Conservation (phyloP, 2,797 vertebrate species). For the Novumbra hubbsi region DNA sequence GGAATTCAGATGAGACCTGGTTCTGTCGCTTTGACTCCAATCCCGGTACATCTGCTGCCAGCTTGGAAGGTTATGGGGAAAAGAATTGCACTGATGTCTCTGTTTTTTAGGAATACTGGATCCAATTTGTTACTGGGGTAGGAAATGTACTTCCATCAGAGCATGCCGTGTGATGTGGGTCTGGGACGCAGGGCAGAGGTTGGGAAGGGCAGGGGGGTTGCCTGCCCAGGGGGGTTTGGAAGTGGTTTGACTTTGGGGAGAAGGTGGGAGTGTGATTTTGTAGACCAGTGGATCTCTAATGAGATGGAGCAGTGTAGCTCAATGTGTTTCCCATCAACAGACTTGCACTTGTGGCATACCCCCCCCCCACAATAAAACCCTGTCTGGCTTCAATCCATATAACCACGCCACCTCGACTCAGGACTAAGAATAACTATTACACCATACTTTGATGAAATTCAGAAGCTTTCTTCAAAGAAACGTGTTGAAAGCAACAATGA, state of each 20-base stretch:
- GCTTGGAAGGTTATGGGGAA: too few relatives aligned
- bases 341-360: constrained; percentile 72
- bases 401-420: constrained; percentile 41
- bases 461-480: constrained; percentile 32
- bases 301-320: constrained; percentile 50
- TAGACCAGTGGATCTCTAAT: constrained; percentile 35
- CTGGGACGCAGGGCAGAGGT: background rate
- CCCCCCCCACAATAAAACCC: constrained; percentile 57
- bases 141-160: background rate
- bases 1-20: too few relatives aligned
- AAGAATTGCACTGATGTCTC: background rate
- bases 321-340: constrained; percentile 75
- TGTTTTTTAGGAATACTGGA: too few relatives aligned
- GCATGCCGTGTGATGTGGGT: background rate
- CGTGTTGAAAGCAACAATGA: constrained; percentile 20
- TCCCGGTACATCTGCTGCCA: too few relatives aligned
- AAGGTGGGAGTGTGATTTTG: constrained; percentile 5
- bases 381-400: constrained; percentile 72
- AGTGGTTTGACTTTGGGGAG: constrained; percentile 15
- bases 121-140: background rate
- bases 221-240: background rate
- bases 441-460: constrained; percentile 44
- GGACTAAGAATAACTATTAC: constrained; percentile 43
- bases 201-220: background rate
- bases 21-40: too few relatives aligned